Percentiles rank a stretch among this genome's conserved stretches.
phyloP scores from a whole-genome alignment of 2,797 vertebrate genomes.

The Tapirus indicus region DNA sequence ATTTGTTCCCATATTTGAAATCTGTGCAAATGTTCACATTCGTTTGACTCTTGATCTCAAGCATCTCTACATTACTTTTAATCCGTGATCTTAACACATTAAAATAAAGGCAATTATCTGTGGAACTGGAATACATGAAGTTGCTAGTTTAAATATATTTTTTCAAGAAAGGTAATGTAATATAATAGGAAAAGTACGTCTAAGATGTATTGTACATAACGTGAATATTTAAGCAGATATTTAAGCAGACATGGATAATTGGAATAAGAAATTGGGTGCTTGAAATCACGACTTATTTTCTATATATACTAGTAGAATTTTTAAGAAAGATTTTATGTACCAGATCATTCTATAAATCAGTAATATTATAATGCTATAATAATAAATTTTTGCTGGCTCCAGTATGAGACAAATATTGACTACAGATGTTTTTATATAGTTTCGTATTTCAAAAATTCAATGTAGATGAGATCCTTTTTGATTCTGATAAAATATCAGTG shows the following conservation, averaged over 20 bases:
- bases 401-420: background rate
- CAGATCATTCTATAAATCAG: background rate
- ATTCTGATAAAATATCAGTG: background rate
- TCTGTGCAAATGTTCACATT: background rate
- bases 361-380: background rate
- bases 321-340: background rate
- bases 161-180: background rate
- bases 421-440: background rate
- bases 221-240: background rate
- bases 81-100: background rate
- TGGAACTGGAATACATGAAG: background rate
- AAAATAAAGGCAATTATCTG: background rate
- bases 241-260: background rate
- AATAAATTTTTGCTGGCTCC: background rate
- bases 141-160: background rate
- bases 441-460: background rate
- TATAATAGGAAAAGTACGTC: background rate
- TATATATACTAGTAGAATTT: background rate
- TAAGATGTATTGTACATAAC: background rate
- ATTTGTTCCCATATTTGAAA: background rate
- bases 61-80: background rate
- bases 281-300: background rate
- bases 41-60: background rate
- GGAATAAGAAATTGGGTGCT: background rate
- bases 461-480: accelerated